Base-by-base conservation (phyloP, 1,140 invertebrate genomes). In the Zaprionus ghesquierei region DNA sequence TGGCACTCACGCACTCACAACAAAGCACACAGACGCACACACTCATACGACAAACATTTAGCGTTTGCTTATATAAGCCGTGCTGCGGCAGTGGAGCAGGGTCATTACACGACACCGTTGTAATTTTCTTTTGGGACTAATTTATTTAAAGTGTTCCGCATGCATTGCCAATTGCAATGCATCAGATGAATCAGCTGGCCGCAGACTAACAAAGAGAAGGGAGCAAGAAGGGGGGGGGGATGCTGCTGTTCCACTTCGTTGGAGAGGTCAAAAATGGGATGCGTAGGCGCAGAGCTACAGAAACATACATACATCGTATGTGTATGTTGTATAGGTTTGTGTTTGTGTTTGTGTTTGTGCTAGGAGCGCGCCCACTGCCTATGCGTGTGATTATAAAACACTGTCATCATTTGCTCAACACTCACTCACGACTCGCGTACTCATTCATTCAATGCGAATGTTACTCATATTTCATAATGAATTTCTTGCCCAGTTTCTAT, bases 61-160 rank as follows among this genome's bases (percentile, higher is more conserved):
- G 54, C 68, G 62, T 72, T 64, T 62, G 73, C 79, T 87, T 87
- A 87, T 89, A 87, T 87, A 87, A 87, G 79, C 55, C 69, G 65
- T 31, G 61, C 63, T 27, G 58, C 65, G 62, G 51, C 63, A 89
- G 77, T 89, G 85, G 85, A 77, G 84, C 84, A 89, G 84, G 84
- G 84, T 89, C 84, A 89, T 89, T 80, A 89, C 50, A 78, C 85
- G 76, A 84, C 79, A 86, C 76, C 54, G 59, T 62, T 65, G 61
- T 61, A 72, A 64, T 60, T 68, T 49, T 53, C 41, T 46, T 61
- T 73, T 69, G 51, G 60, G n/a, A 27, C 38, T 49, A 58, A 64
- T 69, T 73, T 69, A 76, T 70, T 81, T 87, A 60, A 77, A 60
- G 49, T 46, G 44, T 75, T 70, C 60, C 54, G 72, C 60, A 55